A percentile compares a stretch with the other conserved stretches of the same genome.
Evolutionary conservation across 2,888 invertebrate species (phyloP).

Genomic region (Diaprepes abbreviatus): DNA sequence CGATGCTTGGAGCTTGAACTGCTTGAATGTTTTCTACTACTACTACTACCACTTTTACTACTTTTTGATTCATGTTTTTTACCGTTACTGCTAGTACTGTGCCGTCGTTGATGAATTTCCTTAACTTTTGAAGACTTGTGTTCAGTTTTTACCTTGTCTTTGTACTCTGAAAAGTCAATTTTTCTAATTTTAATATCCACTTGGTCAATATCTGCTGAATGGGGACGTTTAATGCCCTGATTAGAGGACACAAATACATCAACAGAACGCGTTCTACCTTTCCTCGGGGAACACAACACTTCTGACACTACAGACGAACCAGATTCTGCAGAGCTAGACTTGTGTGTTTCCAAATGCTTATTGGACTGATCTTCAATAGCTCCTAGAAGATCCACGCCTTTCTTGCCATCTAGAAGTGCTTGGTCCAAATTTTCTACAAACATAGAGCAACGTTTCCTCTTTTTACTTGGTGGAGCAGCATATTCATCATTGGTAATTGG

Average conservation of each 20-base stretch:
- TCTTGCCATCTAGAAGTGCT: constrained; percentile 60
- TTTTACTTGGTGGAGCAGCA: constrained; percentile 48
- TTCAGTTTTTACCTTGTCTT: constrained; percentile 45
- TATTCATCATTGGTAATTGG: constrained; percentile 10
- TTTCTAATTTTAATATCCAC: constrained; percentile 54
- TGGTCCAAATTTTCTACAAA: constrained; percentile 58
- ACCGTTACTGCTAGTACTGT: constrained; percentile 51
- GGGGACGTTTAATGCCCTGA: constrained; percentile 59
- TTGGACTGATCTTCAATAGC: constrained; percentile 62
- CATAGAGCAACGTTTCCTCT: constrained; percentile 56
- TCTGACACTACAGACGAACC: constrained; percentile 47
- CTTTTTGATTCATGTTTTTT: constrained; percentile 52
- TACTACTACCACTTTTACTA: constrained; percentile 44
- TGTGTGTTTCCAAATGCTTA: constrained; percentile 53
- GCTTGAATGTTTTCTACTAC: constrained; percentile 46
- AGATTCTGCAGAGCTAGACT: constrained; percentile 56
- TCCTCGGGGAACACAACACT: constrained; percentile 55
- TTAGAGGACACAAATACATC: constrained; percentile 54
- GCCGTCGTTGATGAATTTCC: constrained; percentile 42
- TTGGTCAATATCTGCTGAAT: constrained; percentile 59
- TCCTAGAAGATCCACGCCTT: constrained; percentile 60
- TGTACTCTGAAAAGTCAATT: constrained; percentile 56
- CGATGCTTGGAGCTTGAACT: constrained; percentile 50
- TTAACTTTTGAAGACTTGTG: constrained; percentile 52
- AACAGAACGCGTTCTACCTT: constrained; percentile 61